Conservation (phyloP, 2,113 vertebrate species). For the Amblyornis subalaris region DNA sequence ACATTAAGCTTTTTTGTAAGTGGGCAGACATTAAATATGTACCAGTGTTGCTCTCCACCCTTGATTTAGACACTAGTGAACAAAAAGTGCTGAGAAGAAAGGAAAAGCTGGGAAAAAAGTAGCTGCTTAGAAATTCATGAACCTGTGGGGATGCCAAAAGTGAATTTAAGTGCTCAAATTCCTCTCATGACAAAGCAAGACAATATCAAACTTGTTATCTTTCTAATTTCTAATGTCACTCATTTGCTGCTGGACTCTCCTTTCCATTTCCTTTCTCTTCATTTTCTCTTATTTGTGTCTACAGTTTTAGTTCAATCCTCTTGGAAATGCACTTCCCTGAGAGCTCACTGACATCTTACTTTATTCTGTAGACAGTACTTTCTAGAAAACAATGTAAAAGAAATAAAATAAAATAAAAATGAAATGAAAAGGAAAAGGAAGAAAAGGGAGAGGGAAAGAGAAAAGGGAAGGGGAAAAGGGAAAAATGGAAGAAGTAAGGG, state of each 20-base stretch:
- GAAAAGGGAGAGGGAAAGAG: not conserved
- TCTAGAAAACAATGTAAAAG: not conserved
- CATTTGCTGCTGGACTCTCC: not conserved
- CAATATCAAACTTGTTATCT: not conserved
- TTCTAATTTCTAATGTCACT: not conserved
- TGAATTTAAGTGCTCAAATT: not conserved
- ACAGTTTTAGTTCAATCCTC: not conserved
- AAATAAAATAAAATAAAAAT: not conserved
- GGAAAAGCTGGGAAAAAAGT: not conserved
- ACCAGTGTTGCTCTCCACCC: not conserved
- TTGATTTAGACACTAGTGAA: not conserved
- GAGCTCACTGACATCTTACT: not conserved
- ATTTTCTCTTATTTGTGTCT: not conserved
- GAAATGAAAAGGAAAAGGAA: fast-evolving
- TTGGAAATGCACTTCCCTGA: not conserved
- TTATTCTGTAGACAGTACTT: not conserved
- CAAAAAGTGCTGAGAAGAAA: not conserved
- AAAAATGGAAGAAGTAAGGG: not conserved
- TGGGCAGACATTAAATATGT: not conserved
- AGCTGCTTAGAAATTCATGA: not conserved
- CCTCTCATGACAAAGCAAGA: not conserved
- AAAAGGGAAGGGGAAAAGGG: not conserved
- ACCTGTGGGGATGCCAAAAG: not conserved
- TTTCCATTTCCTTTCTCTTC: not conserved
- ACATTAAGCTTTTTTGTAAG: not conserved